phyloP scores from a whole-genome alignment of 2,888 invertebrate genomes.

The Cryptocephalus primarius region DNA sequence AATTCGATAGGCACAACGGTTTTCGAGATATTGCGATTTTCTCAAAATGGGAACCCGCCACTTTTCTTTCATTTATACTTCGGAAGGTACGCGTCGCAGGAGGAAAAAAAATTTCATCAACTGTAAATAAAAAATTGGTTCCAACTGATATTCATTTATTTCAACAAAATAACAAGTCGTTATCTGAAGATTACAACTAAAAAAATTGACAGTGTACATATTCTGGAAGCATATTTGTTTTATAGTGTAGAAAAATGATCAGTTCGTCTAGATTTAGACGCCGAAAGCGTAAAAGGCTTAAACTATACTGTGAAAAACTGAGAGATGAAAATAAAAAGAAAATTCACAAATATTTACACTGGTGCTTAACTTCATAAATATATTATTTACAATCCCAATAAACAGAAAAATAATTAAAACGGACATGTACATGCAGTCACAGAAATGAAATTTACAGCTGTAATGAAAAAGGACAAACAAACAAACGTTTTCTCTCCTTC shows the following conservation, averaged over 20 bases:
- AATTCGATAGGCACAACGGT: no score
- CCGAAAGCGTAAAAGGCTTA: conserved; percentile 29
- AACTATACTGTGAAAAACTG: conserved; percentile 24
- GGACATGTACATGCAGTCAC: conserved; percentile 15
- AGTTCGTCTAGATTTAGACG: conserved; percentile 30
- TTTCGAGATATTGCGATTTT: no score
- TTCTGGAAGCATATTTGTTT: conserved; percentile 33
- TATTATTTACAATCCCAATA: conserved; percentile 26
- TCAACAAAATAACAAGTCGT: conserved; percentile 38
- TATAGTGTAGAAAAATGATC: conserved; percentile 34
- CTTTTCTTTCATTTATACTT: no score
- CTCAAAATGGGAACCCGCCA: no score
- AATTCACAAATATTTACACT: conserved; percentile 35
- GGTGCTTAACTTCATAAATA: conserved; percentile 22
- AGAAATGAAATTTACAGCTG: conserved; percentile 15
- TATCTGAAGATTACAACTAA: conserved; percentile 36
- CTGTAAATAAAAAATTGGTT: conserved; percentile 3
- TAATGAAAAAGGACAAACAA: no score
- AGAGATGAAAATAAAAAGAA: no score
- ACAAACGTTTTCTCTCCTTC: background rate
- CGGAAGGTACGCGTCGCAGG: no score
- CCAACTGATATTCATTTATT: conserved; percentile 38
- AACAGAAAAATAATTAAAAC: conserved; percentile 12
- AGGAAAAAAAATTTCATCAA: no score
- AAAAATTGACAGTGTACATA: conserved; percentile 36